These are phyloP conservation scores for Anastatus disparis DNA, from an alignment of 1,140 invertebrate genomes.

Conservation along the genomic window DNA sequence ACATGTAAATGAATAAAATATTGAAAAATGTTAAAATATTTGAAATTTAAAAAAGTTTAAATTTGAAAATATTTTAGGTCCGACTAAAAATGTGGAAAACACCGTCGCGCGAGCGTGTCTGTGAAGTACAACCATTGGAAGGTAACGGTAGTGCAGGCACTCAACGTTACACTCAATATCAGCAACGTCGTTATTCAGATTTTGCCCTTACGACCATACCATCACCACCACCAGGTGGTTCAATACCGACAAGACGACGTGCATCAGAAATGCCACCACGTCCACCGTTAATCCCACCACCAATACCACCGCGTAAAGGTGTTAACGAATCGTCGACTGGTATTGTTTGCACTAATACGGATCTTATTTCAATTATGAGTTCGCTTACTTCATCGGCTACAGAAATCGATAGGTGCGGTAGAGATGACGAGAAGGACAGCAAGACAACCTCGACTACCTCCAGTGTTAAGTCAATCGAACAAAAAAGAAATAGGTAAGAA, in stretches of 20 bases:
- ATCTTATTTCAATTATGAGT: constrained; percentile 81
- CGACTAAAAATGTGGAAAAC: constrained; percentile 85
- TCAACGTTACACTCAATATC: constrained; percentile 69
- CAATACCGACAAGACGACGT: constrained; percentile 54
- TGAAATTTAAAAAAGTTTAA: too few relatives aligned
- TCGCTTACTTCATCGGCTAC: constrained; percentile 82
- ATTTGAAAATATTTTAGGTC: too few relatives aligned
- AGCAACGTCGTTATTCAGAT: constrained; percentile 78
- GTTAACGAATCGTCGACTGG: constrained; percentile 62
- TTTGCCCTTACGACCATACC: constrained; percentile 71
- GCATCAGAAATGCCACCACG: constrained; percentile 74
- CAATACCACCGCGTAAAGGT: constrained; percentile 58
- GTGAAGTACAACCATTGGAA: constrained; percentile 81
- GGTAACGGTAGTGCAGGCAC: constrained; percentile 68
- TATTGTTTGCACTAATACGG: constrained; percentile 82
- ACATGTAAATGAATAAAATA: too few relatives aligned
- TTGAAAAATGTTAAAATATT: too few relatives aligned
- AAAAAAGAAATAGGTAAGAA: constrained; percentile 58
- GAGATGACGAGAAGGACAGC: constrained; percentile 48
- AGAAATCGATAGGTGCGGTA: constrained; percentile 74
- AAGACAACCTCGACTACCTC: constrained; percentile 45
- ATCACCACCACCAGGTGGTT: constrained; percentile 63
- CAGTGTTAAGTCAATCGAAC: constrained; percentile 56
- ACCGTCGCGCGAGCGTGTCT: constrained; percentile 77
- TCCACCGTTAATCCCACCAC: constrained; percentile 48